Percentiles rank a stretch among this genome's conserved stretches.
These are phyloP conservation scores for Malaclemys terrapin DNA, from an alignment of 2,113 vertebrate genomes.

Conservation along the genomic window DNA sequence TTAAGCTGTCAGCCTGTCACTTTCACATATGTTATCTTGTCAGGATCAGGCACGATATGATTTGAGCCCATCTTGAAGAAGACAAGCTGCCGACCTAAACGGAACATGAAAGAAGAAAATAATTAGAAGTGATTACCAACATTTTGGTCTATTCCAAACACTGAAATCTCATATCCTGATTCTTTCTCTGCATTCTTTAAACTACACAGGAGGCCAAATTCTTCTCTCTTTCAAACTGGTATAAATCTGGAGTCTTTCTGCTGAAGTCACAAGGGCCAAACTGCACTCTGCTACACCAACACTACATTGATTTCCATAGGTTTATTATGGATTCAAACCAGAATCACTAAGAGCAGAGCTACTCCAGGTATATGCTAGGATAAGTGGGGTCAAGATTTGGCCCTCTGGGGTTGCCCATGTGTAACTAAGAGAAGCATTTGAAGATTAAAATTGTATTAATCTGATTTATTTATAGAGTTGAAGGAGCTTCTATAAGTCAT, in stretches of 20 bases:
- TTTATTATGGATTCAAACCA: not conserved
- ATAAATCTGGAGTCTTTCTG: not conserved
- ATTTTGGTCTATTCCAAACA: not conserved
- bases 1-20: conserved; percentile 71
- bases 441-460: not conserved
- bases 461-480: not conserved
- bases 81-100: conserved; percentile 88
- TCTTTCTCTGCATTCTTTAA: not conserved
- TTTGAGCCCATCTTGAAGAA: conserved; percentile 89
- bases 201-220: not conserved
- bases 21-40: conserved; percentile 85
- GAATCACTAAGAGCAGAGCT: not conserved
- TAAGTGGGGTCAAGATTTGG: not conserved
- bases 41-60: conserved; percentile 78
- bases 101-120: not conserved
- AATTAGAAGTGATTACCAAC: not conserved
- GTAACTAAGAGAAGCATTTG: not conserved
- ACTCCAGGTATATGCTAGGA: not conserved
- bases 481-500: not conserved
- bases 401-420: not conserved
- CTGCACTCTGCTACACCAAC: not conserved
- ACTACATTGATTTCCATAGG: not conserved
- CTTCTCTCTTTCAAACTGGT: not conserved
- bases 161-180: not conserved
- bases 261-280: not conserved